Percentiles rank a stretch among this genome's conserved stretches.
phyloP scores from a whole-genome alignment of 1,140 invertebrate genomes.

The Drosophila ercepeae region DNA sequence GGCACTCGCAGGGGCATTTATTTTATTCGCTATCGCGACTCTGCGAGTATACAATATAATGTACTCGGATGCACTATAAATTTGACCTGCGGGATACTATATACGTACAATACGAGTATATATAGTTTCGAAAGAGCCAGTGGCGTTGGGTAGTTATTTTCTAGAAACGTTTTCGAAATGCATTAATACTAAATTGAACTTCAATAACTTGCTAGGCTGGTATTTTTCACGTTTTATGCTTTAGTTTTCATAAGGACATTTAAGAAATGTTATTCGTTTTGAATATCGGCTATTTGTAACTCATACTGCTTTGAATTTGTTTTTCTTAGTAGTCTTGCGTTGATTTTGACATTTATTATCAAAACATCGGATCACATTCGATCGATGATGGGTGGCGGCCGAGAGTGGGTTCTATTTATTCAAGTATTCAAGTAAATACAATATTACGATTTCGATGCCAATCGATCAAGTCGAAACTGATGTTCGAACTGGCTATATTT shows the following conservation, averaged over 20 bases:
- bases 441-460: constrained; percentile 22
- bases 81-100: constrained; percentile 1
- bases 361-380: constrained; percentile 28
- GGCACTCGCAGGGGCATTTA: constrained; percentile 11
- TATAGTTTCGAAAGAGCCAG: constrained; percentile 15
- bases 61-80: constrained; percentile 9
- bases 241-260: constrained; percentile 26
- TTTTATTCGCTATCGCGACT: constrained; percentile 9
- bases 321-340: constrained; percentile 52
- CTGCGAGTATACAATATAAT: not conserved
- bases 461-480: constrained; percentile 56
- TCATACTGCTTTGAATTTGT: constrained; percentile 27
- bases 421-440: constrained; percentile 53
- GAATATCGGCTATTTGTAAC: constrained; percentile 6
- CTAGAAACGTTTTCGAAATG: constrained; percentile 8
- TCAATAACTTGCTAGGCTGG: constrained; percentile 55
- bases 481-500: constrained; percentile 52
- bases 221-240: constrained; percentile 32
- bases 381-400: constrained; percentile 23
- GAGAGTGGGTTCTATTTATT: constrained; percentile 35
- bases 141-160: constrained; percentile 12
- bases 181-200: constrained; percentile 39
- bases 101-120: constrained; percentile 6
- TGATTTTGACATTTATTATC: constrained; percentile 9
- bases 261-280: constrained; percentile 14